Evolutionary conservation across 2,888 invertebrate species (phyloP), one percentile per base, ranked within the genome.

Genomic region (Stenotaenia linearis): DNA sequence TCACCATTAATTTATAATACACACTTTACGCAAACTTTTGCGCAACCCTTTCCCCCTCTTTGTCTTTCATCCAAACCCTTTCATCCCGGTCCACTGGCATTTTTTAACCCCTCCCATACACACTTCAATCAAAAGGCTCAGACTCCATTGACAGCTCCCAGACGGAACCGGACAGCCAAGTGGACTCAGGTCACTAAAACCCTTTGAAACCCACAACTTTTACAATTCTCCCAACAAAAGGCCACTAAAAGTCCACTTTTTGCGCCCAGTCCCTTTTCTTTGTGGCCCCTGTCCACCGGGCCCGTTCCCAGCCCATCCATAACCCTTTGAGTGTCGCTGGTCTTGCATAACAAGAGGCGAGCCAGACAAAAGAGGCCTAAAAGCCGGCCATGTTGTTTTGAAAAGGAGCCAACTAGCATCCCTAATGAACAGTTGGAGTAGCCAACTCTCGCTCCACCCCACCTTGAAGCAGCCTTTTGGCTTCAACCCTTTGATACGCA

Each of bases 341-440:
- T 61, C 61, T 61, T 61, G 61, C 61, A 61, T 61, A 61, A 61
- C 61, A 61, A 61, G 61, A 61, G 7, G 25, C 61, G 28, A 18
- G 18, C n/a, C 56, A 56, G n/a, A 56, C 56, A 56, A 56, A 56
- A 56, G 56, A 21, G 23, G 61, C 61, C 61, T 61, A 61, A 28
- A 61, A 61, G 25, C 61, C 15, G 61, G 61, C 61, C 61, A 61
- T 61, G 61, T 28, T 61, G 25, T 61, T 61, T 61, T 61, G 25
- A 61, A 61, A 61, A 61, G 45, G n/a, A 45, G 45, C 45, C 45
- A 45, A n/a, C 45, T 45, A 45, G 12, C 28, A 23, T 7, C 61
- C 61, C 61, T 61, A 61, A 61, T 61, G 61, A 61, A 61, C 61
- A 61, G 61, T 61, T 61, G 61, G 61, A 61, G 61, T 61, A 61